phyloP scores from a whole-genome alignment of 2,113 vertebrate species.

The Laticauda laticaudata region DNA sequence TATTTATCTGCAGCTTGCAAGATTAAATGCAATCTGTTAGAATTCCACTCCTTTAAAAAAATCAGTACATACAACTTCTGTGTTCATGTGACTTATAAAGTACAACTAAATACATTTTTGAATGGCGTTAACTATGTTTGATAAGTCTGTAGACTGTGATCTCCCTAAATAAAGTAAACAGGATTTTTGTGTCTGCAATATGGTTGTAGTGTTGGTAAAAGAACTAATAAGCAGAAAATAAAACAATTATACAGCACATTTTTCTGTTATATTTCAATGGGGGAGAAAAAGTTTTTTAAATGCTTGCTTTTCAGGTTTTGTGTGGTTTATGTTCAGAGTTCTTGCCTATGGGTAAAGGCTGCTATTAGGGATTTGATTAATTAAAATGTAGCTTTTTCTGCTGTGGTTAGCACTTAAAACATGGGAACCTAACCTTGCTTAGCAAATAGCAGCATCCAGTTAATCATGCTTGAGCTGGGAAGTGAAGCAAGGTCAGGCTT shows the following conservation, averaged over 20 bases:
- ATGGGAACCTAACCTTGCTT: not conserved
- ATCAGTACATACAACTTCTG: conserved; percentile 63
- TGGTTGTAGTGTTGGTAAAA: conserved; percentile 80
- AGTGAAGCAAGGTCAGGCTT: not conserved
- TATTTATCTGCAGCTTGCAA: conserved; percentile 42
- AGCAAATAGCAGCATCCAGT: not conserved
- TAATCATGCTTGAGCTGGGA: not conserved
- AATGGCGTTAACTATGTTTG: conserved; percentile 72
- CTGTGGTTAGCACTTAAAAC: not conserved
- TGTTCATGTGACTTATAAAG: conserved; percentile 73
- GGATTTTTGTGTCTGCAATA: conserved; percentile 74
- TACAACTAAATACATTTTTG: conserved; percentile 67
- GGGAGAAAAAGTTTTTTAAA: conserved; percentile 53
- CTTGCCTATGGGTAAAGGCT: not conserved
- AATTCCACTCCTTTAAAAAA: conserved; percentile 41
- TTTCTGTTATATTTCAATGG: conserved; percentile 68
- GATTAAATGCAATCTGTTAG: conserved; percentile 48
- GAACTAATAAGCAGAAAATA: conserved; percentile 80
- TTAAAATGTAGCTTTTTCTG: not conserved
- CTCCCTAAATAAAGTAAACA: conserved; percentile 71
- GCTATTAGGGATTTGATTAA: not conserved
- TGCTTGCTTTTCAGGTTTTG: not conserved
- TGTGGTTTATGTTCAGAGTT: not conserved
- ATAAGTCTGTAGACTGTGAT: conserved; percentile 76
- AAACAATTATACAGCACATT: conserved; percentile 75